A percentile compares a stretch with the other conserved stretches of the same genome.
These are phyloP conservation scores for Latrodectus geometricus DNA, from an alignment of 1,140 invertebrate genomes.

Conservation along the genomic window DNA sequence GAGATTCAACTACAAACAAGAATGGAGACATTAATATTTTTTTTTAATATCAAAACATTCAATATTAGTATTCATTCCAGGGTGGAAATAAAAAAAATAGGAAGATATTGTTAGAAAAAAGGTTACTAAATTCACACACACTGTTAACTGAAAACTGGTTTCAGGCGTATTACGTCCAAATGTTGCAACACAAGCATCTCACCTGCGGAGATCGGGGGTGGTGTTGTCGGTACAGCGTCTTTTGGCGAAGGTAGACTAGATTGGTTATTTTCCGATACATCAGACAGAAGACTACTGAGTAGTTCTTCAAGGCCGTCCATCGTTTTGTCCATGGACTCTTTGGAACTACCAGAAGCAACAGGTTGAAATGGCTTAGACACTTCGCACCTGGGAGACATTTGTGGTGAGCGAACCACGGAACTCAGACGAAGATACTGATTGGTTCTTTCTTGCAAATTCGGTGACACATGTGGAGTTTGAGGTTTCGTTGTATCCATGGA, in stretches of 20 bases:
- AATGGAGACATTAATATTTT: background rate
- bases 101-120: background rate
- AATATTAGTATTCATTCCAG: background rate
- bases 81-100: background rate
- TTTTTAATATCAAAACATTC: background rate
- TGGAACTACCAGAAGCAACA: background rate
- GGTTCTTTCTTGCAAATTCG: background rate
- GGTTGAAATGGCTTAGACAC: background rate
- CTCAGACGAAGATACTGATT: slow-evolving; percentile 29
- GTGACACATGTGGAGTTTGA: background rate
- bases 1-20: background rate
- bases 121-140: background rate
- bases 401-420: slow-evolving; percentile 26
- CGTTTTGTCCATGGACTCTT: slow-evolving; percentile 25
- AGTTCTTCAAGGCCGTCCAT: slow-evolving; percentile 43
- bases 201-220: slow-evolving; percentile 25
- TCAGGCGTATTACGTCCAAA: slow-evolving; percentile 55
- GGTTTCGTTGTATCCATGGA: slow-evolving; percentile 37
- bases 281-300: slow-evolving; percentile 28
- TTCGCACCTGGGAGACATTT: background rate
- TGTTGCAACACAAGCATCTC: slow-evolving; percentile 59
- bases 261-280: slow-evolving; percentile 39
- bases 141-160: slow-evolving; percentile 50
- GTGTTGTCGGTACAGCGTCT: background rate
- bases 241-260: slow-evolving; percentile 13